phyloP scores from a whole-genome alignment of 2,888 invertebrate species.

The Asteroscopus sphinx region DNA sequence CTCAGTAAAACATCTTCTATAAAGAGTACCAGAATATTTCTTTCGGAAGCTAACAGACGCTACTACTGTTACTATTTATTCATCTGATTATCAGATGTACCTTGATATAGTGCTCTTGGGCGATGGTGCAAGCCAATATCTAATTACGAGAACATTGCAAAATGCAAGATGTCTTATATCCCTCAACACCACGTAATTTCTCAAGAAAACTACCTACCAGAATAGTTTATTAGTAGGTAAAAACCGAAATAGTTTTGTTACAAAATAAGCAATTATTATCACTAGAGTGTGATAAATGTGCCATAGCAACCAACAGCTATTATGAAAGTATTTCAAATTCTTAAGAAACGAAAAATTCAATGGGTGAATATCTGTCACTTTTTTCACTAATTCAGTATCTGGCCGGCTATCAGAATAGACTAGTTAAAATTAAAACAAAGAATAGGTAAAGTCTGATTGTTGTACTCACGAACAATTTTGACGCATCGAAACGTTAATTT shows the following conservation, averaged over 20 bases:
- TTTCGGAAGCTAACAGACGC: too few relatives aligned
- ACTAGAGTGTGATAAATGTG: not conserved
- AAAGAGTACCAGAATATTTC: too few relatives aligned
- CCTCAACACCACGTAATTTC: conserved; percentile 24
- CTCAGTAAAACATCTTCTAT: too few relatives aligned
- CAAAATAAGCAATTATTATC: conserved; percentile 9
- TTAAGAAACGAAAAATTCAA: not conserved
- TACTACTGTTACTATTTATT: not conserved
- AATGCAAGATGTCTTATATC: conserved; percentile 13
- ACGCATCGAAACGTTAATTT: too few relatives aligned
- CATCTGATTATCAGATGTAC: conserved; percentile 24
- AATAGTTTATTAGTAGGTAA: conserved; percentile 3
- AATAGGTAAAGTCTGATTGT: conserved; percentile 22
- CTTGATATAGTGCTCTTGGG: conserved; percentile 20
- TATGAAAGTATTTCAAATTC: conserved; percentile 16
- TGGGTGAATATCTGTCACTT: conserved; percentile 15
- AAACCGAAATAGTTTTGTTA: conserved; percentile 5
- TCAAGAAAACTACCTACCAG: conserved; percentile 3
- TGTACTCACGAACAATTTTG: too few relatives aligned
- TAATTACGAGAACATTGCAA: conserved; percentile 14
- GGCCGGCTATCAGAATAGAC: conserved; percentile 19
- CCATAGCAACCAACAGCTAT: conserved; percentile 1
- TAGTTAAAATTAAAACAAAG: conserved; percentile 21
- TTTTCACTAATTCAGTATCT: conserved; percentile 17
- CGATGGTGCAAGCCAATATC: conserved; percentile 30